Percentiles rank a stretch among this genome's conserved stretches.
These are phyloP conservation scores for Muscidifurax raptorellus DNA, from an alignment of 1,140 invertebrate species.

Conservation along the genomic window DNA sequence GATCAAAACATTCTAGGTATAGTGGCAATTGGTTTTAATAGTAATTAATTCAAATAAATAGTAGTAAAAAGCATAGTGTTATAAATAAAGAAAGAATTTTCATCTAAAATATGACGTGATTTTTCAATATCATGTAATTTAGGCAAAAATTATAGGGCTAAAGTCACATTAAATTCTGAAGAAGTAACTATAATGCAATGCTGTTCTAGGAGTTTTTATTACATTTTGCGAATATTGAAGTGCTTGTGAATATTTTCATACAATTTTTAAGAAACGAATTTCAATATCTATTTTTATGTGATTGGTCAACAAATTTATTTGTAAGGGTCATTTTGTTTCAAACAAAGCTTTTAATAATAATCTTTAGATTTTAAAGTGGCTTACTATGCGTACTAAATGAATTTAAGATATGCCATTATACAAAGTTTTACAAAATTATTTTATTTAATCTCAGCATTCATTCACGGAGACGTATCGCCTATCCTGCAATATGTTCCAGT, in stretches of 20 bases:
- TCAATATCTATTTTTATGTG: not conserved
- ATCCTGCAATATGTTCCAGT: conserved; percentile 40
- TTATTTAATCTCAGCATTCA: conserved; percentile 28
- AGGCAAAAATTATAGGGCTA: not conserved
- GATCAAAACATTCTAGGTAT: not conserved
- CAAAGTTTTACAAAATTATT: conserved; percentile 16
- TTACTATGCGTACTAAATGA: not conserved
- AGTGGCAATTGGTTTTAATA: not conserved
- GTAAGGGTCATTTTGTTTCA: not conserved
- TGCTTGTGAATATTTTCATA: not conserved
- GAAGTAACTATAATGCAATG: not conserved
- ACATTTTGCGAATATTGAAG: not conserved
- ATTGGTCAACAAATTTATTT: not conserved
- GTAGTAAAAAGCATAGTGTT: not conserved
- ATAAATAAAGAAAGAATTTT: not conserved
- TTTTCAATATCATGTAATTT: not conserved
- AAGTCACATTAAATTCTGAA: conserved; percentile 20
- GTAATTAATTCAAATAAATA: not conserved
- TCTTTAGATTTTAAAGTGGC: conserved; percentile 37
- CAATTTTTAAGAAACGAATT: not conserved
- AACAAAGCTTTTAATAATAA: conserved; percentile 9
- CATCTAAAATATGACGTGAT: conserved; percentile 4
- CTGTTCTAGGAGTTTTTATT: not conserved
- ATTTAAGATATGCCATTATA: not conserved
- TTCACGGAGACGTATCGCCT: conserved; percentile 26